Evolutionary conservation across 2,888 invertebrate species (phyloP).

Genomic region (Shargacucullia verbasci): DNA sequence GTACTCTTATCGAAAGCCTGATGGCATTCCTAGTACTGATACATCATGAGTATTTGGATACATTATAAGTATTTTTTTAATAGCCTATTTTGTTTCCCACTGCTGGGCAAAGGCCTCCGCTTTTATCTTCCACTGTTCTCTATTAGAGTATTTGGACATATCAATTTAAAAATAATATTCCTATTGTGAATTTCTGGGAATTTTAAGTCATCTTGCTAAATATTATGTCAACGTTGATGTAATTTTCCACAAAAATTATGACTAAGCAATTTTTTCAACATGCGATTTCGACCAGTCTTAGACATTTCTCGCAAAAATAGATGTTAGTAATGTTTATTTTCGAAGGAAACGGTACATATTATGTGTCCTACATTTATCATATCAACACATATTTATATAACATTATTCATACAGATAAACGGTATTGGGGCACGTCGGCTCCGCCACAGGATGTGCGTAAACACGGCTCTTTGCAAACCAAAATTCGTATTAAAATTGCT

Average conservation of each 20-base stretch:
- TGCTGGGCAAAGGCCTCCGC: too few species aligned
- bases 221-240: constrained; percentile 11
- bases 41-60: too few species aligned
- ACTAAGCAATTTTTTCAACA: constrained; percentile 28
- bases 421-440: constrained; percentile 28
- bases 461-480: constrained; percentile 62
- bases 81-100: too few species aligned
- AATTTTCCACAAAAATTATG: constrained; percentile 15
- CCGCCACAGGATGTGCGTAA: constrained; percentile 56
- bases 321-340: constrained; percentile 31
- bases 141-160: too few species aligned
- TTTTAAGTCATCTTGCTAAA: not conserved
- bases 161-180: not conserved
- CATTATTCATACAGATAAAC: constrained; percentile 50
- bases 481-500: constrained; percentile 53
- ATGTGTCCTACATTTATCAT: constrained; percentile 7
- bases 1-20: not conserved
- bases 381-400: constrained; percentile 23
- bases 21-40: too few species aligned
- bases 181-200: not conserved
- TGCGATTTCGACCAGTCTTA: constrained; percentile 1
- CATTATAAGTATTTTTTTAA: too few species aligned
- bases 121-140: too few species aligned
- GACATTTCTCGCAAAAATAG: constrained; percentile 20
- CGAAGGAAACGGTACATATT: constrained; percentile 19